phyloP scores from a whole-genome alignment of 2,888 invertebrate genomes.

The Liodrosophila aerea region DNA sequence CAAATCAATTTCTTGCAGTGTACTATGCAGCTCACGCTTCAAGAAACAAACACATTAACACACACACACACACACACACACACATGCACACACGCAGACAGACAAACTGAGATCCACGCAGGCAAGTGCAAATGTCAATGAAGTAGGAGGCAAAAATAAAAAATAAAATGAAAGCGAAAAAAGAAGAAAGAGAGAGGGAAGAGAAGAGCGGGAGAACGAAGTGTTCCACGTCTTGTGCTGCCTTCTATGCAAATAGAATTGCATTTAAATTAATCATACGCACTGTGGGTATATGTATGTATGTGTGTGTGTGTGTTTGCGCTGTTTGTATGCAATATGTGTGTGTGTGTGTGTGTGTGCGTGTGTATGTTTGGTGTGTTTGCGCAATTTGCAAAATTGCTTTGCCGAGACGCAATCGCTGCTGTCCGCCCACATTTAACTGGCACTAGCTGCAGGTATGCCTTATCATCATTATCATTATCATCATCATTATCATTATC shows the following conservation, averaged over 20 bases:
- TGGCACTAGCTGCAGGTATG: background rate
- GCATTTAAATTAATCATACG: slow-evolving; percentile 78
- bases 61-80: slow-evolving; percentile 24
- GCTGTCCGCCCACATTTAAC: slow-evolving; percentile 6
- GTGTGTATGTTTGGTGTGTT: slow-evolving; percentile 28
- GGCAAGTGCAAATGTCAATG: slow-evolving; percentile 34
- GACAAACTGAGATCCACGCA: background rate
- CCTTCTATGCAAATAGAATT: slow-evolving; percentile 65
- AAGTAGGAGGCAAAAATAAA: slow-evolving; percentile 17
- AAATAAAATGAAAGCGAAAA: background rate
- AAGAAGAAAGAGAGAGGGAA: background rate
- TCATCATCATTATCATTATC: slow-evolving; percentile 8
- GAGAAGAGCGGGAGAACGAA: background rate
- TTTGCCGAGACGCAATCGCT: slow-evolving; percentile 35
- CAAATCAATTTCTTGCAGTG: slow-evolving; percentile 6
- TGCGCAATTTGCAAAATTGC: slow-evolving; percentile 72
- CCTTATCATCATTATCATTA: background rate
- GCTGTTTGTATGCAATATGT: too few relatives aligned
- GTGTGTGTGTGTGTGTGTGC: slow-evolving; percentile 5
- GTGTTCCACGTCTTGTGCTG: slow-evolving; percentile 5
- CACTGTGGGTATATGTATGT: slow-evolving; percentile 46
- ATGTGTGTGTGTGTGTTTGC: slow-evolving; percentile 3
- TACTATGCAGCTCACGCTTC: slow-evolving; percentile 49
- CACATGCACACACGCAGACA: background rate
- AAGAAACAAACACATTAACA: slow-evolving; percentile 63